A percentile compares a stretch with the other conserved stretches of the same genome.
phyloP scores from a whole-genome alignment of 2,888 invertebrate genomes.

The Trachelus troglodyta region DNA sequence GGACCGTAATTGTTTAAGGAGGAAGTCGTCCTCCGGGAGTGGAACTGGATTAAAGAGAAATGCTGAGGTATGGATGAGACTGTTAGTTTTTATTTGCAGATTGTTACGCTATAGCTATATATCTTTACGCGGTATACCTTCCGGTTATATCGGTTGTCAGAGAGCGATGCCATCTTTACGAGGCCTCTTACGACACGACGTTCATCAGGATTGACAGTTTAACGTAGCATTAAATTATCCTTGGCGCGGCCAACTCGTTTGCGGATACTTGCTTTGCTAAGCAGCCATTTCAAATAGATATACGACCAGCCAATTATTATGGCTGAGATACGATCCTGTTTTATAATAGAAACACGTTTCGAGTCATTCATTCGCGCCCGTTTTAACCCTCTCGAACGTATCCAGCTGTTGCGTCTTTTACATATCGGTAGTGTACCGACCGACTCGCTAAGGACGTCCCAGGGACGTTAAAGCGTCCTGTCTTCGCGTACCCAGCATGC shows the following conservation, averaged over 20 bases:
- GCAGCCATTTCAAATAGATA: background rate
- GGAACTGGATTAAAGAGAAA: background rate
- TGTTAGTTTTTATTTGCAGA: background rate
- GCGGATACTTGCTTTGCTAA: background rate
- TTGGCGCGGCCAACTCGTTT: conserved; percentile 1
- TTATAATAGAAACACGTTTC: background rate
- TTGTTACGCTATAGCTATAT: background rate
- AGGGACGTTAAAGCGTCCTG: background rate
- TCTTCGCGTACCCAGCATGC: background rate
- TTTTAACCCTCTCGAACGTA: background rate
- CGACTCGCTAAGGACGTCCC: background rate
- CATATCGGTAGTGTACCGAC: background rate
- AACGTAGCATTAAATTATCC: conserved; percentile 7
- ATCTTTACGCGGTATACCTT: background rate
- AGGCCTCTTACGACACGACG: background rate
- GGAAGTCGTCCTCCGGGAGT: background rate
- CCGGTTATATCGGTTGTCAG: background rate
- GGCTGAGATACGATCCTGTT: conserved; percentile 6
- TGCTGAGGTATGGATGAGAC: background rate
- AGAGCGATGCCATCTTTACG: background rate
- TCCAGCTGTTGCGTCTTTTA: background rate
- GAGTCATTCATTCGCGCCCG: background rate
- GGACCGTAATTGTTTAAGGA: background rate
- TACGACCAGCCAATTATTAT: conserved; percentile 6
- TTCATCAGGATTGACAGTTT: conserved; percentile 5